Base-by-base conservation (phyloP, 2,113 vertebrate species). In the Pagrus major region DNA sequence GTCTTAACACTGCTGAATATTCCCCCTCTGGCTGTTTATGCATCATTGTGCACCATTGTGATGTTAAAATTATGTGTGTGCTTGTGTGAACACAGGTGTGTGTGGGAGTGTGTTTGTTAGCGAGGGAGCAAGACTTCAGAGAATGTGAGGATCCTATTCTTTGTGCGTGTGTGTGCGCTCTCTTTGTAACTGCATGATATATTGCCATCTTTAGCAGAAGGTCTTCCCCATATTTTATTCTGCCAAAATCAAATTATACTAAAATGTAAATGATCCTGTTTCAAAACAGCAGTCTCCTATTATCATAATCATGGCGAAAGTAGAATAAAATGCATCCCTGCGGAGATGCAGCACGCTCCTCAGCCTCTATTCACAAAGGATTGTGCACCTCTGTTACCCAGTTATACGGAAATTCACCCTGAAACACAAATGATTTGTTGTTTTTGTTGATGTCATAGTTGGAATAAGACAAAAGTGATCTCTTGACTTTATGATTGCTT, bases 191-290 rank as follows among this genome's bases (percentile, higher is more conserved):
- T 12, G 21, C 51, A 44, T 89, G 71, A 91, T 87, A 29, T 44
- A 90, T 84, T 75, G n/a, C 49, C 31, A 18, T 86, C 78, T 88
- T 83, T 83, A 87, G 76, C 56, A 64, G 47, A 81, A 85, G 70
- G 71, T 61, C 78, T 74, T 52, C 54, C 41, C 60, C 82, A 84
- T 84, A 76, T 85, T 77, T 91, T 82, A 83, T 33, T 37, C 54
- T 47, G 47, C 69, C 54, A 55, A 67, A 54, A 63, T 56, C 56
- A 73, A 84, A 88, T 87, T 70, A 84, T 39, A 58, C 76, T 67
- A 25, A 88, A 81, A 90, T 86, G 54, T 68, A 90, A 89, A 89
- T 87, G 0, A 63, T 75, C 68, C n/a, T 31, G 47, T 89, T 84
- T 85, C 44, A 61, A 80, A 86, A 76, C 25, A 71, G 73, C 86